These are phyloP conservation scores for Coreoperca whiteheadi DNA, from an alignment of 2,113 vertebrate species.

Conservation along the genomic window DNA sequence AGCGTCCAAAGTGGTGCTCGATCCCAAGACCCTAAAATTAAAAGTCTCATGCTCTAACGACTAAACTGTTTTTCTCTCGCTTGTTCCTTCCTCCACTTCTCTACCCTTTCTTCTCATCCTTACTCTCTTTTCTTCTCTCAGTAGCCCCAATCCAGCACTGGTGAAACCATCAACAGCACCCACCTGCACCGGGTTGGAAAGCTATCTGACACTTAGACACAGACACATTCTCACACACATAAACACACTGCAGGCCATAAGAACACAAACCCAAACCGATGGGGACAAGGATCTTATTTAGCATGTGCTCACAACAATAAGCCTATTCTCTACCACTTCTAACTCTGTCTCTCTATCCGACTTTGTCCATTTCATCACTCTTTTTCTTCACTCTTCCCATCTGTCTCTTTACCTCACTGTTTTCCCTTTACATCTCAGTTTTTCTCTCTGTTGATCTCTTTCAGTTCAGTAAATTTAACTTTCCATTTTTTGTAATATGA, in stretches of 20 bases:
- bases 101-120: background rate
- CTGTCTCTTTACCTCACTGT: background rate
- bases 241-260: background rate
- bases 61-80: background rate
- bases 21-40: background rate
- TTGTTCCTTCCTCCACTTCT: background rate
- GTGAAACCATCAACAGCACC: slow-evolving; percentile 81
- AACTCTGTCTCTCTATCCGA: background rate
- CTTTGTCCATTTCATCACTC: background rate
- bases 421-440: background rate
- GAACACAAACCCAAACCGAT: slow-evolving; percentile 41
- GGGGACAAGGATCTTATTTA: slow-evolving; percentile 22
- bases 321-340: slow-evolving; percentile 26
- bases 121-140: slow-evolving; percentile 4
- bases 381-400: background rate
- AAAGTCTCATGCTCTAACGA: background rate
- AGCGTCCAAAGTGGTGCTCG: background rate
- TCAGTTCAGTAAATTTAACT: background rate
- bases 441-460: background rate
- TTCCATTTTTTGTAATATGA: background rate
- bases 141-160: slow-evolving; percentile 60
- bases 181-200: slow-evolving; percentile 70
- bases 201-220: slow-evolving; percentile 40
- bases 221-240: slow-evolving; percentile 33
- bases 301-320: slow-evolving; percentile 27